These are phyloP conservation scores for Ormia ochracea DNA, from an alignment of 2,888 invertebrate genomes.

Conservation along the genomic window DNA sequence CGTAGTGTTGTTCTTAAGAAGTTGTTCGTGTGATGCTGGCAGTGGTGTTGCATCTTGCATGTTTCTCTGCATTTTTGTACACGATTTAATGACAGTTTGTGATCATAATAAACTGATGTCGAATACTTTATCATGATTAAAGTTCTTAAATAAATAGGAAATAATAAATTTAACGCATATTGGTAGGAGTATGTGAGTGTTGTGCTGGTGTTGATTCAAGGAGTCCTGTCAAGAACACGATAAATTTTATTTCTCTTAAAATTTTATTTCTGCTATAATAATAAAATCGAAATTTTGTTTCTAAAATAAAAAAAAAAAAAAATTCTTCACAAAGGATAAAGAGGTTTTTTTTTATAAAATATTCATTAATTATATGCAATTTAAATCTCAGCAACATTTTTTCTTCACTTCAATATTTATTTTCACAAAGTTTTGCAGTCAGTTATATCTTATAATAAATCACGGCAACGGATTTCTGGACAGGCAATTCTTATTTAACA, in stretches of 20 bases:
- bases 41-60: slow-evolving; percentile 18
- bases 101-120: slow-evolving; percentile 58
- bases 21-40: background rate
- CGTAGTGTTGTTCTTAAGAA: background rate
- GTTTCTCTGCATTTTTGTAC: slow-evolving; percentile 24
- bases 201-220: background rate
- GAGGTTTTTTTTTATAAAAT: no score
- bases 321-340: no score
- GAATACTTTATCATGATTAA: slow-evolving; percentile 47
- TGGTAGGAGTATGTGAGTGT: background rate
- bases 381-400: no score
- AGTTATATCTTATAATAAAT: no score
- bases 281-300: no score
- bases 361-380: no score
- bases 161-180: slow-evolving; percentile 33
- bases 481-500: no score
- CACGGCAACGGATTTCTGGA: no score
- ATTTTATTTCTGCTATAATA: no score
- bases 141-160: slow-evolving; percentile 29
- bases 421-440: no score
- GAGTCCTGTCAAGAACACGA: background rate
- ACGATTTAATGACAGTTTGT: slow-evolving; percentile 48
- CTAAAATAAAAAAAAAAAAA: no score
- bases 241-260: background rate
- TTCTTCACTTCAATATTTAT: no score